Base-by-base conservation (phyloP, 2,888 invertebrate genomes). In the Germaria angustata region DNA sequence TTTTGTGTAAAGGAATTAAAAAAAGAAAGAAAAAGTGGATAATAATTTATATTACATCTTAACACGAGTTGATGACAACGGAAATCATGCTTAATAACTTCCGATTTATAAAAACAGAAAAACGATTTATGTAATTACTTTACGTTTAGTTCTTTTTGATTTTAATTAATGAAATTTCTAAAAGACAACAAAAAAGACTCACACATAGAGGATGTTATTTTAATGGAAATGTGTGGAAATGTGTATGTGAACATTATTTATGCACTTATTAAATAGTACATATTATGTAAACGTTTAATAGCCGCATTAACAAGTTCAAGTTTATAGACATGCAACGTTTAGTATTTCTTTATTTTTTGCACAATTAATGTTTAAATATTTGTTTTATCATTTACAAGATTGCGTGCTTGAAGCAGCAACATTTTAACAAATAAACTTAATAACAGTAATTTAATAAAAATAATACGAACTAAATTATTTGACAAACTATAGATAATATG, bases 31-130 rank as follows among this genome's bases (percentile, higher is more conserved):
- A 24, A 51, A 28, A 39, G 9, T n/a, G n/a, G n/a, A 57, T 13
- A 15, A 39, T 32, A 36, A 36, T 15, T 63, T 61, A 28, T 15
- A 39, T 28, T 20, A 46, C 24, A 53, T 39, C 39, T 75, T 41
- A 71, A 80, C 75, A 69, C 53, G 20, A 73, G 65, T 41, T 57
- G 71, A 41, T 77, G 81, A 77, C 81, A 81, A 81, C 71, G 81
- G 76, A 71, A 59, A 71, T 76, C 53, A 57, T 71, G 20, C 51
- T 44, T 81, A 76, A 81, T 81, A 72, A 77, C 81, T 81, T 81
- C 76, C 81, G 76, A 72, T 66, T 41, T 59, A 20, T 39, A 66
- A 11, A 34, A 63, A 53, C 15, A 22, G 3, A 49, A 32, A 51
- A 72, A 24, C 49, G 51, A 28, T 32, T 51, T 5, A 28, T 6